Conservation (phyloP, 2,888 invertebrate genomes). For the Xanthorhoe spadicearia region DNA sequence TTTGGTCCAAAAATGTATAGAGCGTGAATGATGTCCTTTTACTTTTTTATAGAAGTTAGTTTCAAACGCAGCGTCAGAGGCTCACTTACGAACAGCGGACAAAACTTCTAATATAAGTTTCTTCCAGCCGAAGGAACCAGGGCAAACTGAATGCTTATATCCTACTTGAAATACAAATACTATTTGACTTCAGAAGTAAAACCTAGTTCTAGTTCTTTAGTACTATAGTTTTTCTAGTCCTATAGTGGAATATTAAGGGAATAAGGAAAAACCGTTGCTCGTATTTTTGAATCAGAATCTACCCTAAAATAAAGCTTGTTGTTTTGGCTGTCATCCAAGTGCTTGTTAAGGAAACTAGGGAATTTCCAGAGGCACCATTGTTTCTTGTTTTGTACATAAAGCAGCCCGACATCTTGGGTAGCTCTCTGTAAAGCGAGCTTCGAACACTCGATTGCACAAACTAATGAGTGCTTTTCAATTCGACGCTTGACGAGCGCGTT, state of each 20-base stretch:
- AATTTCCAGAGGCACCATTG: slow-evolving; percentile 66
- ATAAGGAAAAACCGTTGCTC: slow-evolving; percentile 9
- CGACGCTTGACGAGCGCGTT: slow-evolving; percentile 42
- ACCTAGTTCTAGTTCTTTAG: too few relatives aligned
- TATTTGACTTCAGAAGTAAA: too few relatives aligned
- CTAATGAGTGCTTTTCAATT: slow-evolving; percentile 45
- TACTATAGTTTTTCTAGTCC: neutral
- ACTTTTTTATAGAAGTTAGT: too few relatives aligned
- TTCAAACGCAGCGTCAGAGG: neutral
- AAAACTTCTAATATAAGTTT: slow-evolving; percentile 13
- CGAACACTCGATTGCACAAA: slow-evolving; percentile 41
- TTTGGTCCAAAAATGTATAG: too few relatives aligned
- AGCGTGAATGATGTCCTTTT: too few relatives aligned
- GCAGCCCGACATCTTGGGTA: slow-evolving; percentile 50
- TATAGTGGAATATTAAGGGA: neutral
- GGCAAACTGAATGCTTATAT: slow-evolving; percentile 4
- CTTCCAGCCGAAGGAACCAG: too few relatives aligned
- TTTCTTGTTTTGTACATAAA: slow-evolving; percentile 68
- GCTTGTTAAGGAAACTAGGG: slow-evolving; percentile 79
- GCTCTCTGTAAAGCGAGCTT: slow-evolving; percentile 25
- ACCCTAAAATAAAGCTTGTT: slow-evolving; percentile 64
- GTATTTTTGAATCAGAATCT: slow-evolving; percentile 48
- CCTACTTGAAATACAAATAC: too few relatives aligned
- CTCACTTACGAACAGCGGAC: neutral
- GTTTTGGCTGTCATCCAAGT: slow-evolving; percentile 77